A percentile compares a stretch with the other conserved stretches of the same genome.
phyloP scores from a whole-genome alignment of 2,888 invertebrate genomes.

The Tipula unca region DNA sequence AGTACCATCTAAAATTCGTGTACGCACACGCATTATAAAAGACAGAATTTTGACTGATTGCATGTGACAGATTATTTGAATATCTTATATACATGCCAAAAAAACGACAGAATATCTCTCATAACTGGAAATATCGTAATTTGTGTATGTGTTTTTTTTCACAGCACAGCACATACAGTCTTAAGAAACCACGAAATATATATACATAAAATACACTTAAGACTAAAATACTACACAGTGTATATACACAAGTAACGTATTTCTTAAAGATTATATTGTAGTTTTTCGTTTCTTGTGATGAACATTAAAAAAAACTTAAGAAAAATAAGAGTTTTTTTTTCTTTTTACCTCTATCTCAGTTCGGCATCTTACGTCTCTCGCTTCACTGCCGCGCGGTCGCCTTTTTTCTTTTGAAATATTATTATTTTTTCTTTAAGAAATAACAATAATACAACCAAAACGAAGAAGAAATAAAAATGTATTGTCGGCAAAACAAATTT shows the following conservation, averaged over 20 bases:
- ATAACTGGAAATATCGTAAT: neutral
- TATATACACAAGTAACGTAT: neutral
- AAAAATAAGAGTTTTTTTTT: neutral
- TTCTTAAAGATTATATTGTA: slow-evolving; percentile 8
- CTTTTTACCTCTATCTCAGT: slow-evolving; percentile 9
- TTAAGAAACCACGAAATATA: neutral
- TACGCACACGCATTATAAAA: neutral
- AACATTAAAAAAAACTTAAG: slow-evolving; percentile 4
- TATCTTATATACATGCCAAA: neutral
- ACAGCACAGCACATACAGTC: neutral
- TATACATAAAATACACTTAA: neutral
- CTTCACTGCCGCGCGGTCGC: slow-evolving; percentile 17
- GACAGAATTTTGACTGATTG: neutral
- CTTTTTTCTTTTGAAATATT: slow-evolving; percentile 14
- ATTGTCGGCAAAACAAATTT: slow-evolving; percentile 19
- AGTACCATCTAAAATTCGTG: neutral
- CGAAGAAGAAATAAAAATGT: slow-evolving; percentile 15
- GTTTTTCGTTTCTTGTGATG: slow-evolving; percentile 2
- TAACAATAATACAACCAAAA: neutral
- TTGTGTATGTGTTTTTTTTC: neutral
- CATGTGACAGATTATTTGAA: neutral
- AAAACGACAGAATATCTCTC: neutral
- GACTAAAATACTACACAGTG: neutral
- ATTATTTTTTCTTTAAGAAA: slow-evolving; percentile 2
- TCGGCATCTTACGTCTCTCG: slow-evolving; percentile 18